A percentile compares a stretch with the other conserved stretches of the same genome.
phyloP scores from a whole-genome alignment of 2,797 vertebrate species.

The Tapirus indicus region DNA sequence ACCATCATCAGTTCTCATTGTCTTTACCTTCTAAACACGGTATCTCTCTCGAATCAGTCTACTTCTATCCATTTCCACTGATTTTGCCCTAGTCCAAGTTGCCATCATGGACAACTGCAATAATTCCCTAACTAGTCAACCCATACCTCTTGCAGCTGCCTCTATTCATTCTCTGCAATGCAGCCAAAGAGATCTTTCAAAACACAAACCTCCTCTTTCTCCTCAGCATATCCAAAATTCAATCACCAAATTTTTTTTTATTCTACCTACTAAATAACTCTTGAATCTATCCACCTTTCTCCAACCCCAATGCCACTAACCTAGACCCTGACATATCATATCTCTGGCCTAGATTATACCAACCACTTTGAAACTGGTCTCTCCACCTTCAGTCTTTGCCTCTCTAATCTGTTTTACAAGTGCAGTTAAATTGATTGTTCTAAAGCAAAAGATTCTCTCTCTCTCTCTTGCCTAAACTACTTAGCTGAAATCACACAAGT shows the following conservation, averaged over 20 bases:
- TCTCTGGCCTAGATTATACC: background rate
- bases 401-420: background rate
- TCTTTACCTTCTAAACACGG: background rate
- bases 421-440: background rate
- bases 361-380: background rate
- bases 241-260: background rate
- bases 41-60: background rate
- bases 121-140: background rate
- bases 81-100: background rate
- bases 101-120: background rate
- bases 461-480: background rate
- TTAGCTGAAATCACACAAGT: background rate
- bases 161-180: background rate
- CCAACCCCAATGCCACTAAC: background rate
- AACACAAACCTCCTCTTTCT: background rate
- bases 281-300: background rate
- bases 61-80: background rate
- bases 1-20: background rate
- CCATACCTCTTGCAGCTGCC: background rate
- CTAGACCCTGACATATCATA: background rate
- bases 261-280: background rate
- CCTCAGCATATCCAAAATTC: background rate
- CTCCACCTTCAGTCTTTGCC: background rate
- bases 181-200: background rate
- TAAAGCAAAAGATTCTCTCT: background rate